Percentiles rank a stretch among this genome's conserved stretches.
These are phyloP conservation scores for Brachynemurus nebulosus DNA, from an alignment of 2,888 invertebrate species.

Conservation along the genomic window DNA sequence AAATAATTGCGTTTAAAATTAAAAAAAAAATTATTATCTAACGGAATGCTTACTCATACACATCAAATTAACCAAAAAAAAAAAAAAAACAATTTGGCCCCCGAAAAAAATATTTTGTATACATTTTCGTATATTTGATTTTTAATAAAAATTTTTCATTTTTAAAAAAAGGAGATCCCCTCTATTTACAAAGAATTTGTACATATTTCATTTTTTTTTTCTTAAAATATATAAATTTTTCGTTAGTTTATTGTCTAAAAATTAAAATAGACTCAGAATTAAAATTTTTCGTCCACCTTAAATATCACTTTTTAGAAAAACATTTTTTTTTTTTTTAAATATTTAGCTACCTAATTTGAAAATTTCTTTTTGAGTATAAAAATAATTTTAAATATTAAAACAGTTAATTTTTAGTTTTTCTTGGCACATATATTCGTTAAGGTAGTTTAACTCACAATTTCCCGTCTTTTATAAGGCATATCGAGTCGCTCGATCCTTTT, in stretches of 20 bases:
- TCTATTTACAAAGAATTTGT: background rate
- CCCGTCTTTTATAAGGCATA: too few relatives aligned
- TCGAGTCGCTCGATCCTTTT: too few relatives aligned
- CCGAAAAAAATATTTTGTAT: background rate
- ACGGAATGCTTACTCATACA: conserved; percentile 5
- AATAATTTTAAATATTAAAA: too few relatives aligned
- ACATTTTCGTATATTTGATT: background rate
- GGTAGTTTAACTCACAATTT: too few relatives aligned
- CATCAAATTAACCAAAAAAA: conserved; percentile 1
- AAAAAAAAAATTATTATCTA: too few relatives aligned
- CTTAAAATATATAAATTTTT: background rate
- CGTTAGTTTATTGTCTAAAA: conserved; percentile 1
- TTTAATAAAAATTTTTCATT: background rate
- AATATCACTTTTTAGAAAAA: conserved; percentile 1
- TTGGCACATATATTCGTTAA: conserved; percentile 6
- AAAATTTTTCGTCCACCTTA: background rate
- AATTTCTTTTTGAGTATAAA: too few relatives aligned
- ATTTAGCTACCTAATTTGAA: conserved; percentile 1
- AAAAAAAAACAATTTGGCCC: background rate
- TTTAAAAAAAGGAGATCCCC: conserved; percentile 5
- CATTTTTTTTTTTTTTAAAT: background rate
- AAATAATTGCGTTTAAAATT: conserved; percentile 1
- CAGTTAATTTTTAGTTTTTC: conserved; percentile 1
- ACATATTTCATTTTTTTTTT: conserved; percentile 1
- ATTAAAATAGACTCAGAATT: too few relatives aligned